Evolutionary conservation across 2,797 vertebrate genomes (phyloP), one percentile per base, ranked within the genome.

Genomic region (Steatocranus sp.): DNA sequence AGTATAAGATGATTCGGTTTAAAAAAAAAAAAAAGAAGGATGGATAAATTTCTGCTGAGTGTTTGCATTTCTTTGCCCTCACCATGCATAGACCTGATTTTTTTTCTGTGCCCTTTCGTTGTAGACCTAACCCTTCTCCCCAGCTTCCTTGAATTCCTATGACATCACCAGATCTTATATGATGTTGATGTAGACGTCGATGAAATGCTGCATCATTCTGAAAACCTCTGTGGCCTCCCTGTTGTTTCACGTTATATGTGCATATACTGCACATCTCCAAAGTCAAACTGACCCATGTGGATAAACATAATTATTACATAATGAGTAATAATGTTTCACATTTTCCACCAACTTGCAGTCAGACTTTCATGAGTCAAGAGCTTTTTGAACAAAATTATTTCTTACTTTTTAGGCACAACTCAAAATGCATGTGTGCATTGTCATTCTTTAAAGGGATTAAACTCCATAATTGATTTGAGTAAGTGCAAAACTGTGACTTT

Each of bases 31-130:
- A 54, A n/a, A 18, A 18, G 56, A 73, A 50, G 66, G 73, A 80
- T 68, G 38, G 77, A 74, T 53, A 43, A 25, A n/a, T 83, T 84
- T 88, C 53, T 89, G 82, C 82, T 83, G 86, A 90, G 78, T 63
- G 38, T 32, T 73, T 73, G 43, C 25, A 73, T 49, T 73, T 73
- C 43, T 73, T 30, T 73, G 68, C 43, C 68, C 25, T 49, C 43
- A 2, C 68, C 17, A 6, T 73, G 43, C 17, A 18, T 32, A 48
- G 25, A 48, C 68, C 25, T 73, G 25, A 73, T 73, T 5, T 48
- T 18, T 18, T 30, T 73, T 73, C 9, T 30, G 41, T 73, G 41
- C 1, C 41, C 68, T 73, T 73, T 48, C 3, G 1, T 73, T 38
- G 38, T 79, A 80, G 54, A 34, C 80, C 34, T 78, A 32, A 34